Percentiles rank a stretch among this genome's conserved stretches.
Evolutionary conservation across 92 coral and sea anemone genomes (phyloP).

Genomic region (Meandrina meandrites): DNA sequence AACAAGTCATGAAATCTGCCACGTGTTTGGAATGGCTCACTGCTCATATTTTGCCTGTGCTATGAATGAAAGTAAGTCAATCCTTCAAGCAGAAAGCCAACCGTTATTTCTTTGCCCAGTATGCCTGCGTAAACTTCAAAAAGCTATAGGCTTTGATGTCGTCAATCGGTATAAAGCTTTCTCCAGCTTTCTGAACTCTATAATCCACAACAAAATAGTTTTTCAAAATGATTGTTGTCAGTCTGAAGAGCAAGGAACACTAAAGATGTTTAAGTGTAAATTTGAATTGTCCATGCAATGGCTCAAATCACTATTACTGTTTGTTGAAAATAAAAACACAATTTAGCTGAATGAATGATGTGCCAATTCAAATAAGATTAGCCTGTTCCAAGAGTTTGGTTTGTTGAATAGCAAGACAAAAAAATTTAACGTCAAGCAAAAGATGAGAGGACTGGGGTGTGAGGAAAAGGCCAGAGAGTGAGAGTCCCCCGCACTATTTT

Average conservation of each 20-base stretch:
- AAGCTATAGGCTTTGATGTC: slow-evolving; percentile 74
- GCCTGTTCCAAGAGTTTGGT: too few species aligned
- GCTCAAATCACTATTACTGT: slow-evolving; percentile 45
- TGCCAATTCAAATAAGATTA: too few species aligned
- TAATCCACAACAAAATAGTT: not conserved
- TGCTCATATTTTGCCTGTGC: slow-evolving; percentile 91
- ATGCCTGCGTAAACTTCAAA: slow-evolving; percentile 86
- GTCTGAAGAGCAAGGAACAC: not conserved
- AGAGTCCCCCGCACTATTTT: too few species aligned
- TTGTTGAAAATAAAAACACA: slow-evolving; percentile 18
- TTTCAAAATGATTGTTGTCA: not conserved
- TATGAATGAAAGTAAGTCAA: slow-evolving; percentile 88
- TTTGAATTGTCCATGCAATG: slow-evolving; percentile 33
- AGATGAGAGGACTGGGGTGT: too few species aligned
- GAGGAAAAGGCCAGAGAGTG: too few species aligned
- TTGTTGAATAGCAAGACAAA: too few species aligned
- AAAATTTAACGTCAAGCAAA: too few species aligned
- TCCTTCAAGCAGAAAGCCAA: slow-evolving; percentile 82
- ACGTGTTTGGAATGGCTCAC: slow-evolving; percentile 85
- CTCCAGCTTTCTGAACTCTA: slow-evolving; percentile 45
- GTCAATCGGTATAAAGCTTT: slow-evolving; percentile 61
- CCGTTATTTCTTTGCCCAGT: slow-evolving; percentile 91
- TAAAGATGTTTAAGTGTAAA: slow-evolving; percentile 17
- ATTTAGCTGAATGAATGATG: not conserved
- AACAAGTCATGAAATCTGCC: slow-evolving; percentile 88